Base-by-base conservation (phyloP, 1,140 invertebrate genomes). In the Philopotamus ludificatus region DNA sequence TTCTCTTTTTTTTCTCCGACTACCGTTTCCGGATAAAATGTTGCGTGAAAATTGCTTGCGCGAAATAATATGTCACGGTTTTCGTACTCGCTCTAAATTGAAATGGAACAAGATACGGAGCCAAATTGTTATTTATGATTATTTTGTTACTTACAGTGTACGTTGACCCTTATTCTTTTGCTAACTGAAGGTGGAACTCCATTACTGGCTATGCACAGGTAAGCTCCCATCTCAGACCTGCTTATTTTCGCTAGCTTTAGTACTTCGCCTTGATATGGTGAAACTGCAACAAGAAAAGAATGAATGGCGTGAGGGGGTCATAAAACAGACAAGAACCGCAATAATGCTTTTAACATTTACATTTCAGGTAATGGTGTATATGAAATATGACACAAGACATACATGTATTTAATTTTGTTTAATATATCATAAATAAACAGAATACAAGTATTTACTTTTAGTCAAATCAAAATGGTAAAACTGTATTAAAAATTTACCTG, bases 221-320 rank as follows among this genome's bases (percentile, higher is more conserved):
- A 94, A 60, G 89, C 89, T 23, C 89, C 90, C 92, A 95, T 94
- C 77, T 94, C 91, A 59, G 89, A 87, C 70, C 93, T 83, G 66
- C 87, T 89, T 74, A 95, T 90, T 81, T 92, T 92, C 61, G 85
- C 84, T 72, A 95, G 79, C 72, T 87, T 87, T 63, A 95, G 76
- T 50, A 90, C 86, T 73, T 92, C 88, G 42, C 91, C 90, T 71
- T 88, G 81, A 71, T 81, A 85, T 23, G 84, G 81, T 57, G 81
- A 75, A 2, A 87, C 87, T 90, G 82, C 45, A 78, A 82, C 71
- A 41, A 66, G 62, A 53, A 73, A 59, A 62, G 65, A 61, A 59
- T 66, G 39, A 34, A 34, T 34, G 28, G 4, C 28, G 12, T 12
- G 12, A 7, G 12, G 28, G 4, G 28, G 28, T n/a, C n/a, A n/a